Percentiles rank a stretch among this genome's conserved stretches.
These are phyloP conservation scores for Branchinecta lindahli DNA, from an alignment of 1,140 invertebrate species.

Conservation along the genomic window DNA sequence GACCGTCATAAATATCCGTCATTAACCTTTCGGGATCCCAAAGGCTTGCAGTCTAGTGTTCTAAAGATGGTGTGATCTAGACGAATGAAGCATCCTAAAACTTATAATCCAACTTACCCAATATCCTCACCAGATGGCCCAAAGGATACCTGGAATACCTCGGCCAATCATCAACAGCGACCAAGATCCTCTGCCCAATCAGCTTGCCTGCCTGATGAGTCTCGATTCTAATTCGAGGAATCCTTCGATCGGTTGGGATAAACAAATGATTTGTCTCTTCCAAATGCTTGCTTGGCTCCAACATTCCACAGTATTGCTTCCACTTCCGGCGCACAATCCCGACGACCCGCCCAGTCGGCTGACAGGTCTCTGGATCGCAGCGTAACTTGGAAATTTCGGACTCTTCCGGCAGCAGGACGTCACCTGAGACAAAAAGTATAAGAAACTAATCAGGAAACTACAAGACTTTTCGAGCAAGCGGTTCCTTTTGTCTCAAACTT, in stretches of 20 bases:
- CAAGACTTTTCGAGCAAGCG: too few relatives aligned
- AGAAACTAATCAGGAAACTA: not conserved
- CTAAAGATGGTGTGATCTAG: too few relatives aligned
- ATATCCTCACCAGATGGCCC: constrained; percentile 72
- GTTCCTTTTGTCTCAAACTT: too few relatives aligned
- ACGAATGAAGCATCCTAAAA: too few relatives aligned
- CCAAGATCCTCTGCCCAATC: constrained; percentile 70
- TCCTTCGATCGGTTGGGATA: constrained; percentile 70
- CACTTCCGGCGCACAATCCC: constrained; percentile 92
- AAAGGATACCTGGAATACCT: constrained; percentile 58
- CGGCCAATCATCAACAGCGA: constrained; percentile 85
- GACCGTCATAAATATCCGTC: too few relatives aligned
- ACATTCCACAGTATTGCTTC: constrained; percentile 89
- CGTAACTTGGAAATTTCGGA: constrained; percentile 29
- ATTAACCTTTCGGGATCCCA: too few relatives aligned
- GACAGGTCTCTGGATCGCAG: constrained; percentile 26
- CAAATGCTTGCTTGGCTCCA: constrained; percentile 59
- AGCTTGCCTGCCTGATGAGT: constrained; percentile 68
- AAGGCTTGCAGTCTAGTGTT: too few relatives aligned
- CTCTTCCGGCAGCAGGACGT: constrained; percentile 44
- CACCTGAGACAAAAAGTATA: constrained; percentile 17
- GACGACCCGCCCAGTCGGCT: constrained; percentile 74
- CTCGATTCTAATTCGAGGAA: constrained; percentile 81
- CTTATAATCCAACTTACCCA: constrained; percentile 40
- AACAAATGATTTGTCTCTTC: constrained; percentile 62